phyloP scores from a whole-genome alignment of 2,797 vertebrate genomes.

The Cirrhinus molitorella region DNA sequence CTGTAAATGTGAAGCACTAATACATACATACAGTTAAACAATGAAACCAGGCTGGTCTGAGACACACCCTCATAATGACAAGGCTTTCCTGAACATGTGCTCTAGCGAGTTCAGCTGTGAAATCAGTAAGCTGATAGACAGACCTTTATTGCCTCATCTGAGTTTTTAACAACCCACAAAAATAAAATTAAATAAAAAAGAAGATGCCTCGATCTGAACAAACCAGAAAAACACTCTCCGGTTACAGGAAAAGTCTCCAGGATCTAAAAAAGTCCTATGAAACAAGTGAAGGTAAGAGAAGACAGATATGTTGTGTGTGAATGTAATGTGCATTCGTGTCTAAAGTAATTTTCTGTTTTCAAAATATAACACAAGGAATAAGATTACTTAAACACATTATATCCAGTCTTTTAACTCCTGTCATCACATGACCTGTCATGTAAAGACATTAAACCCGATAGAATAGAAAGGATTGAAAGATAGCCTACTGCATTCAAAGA shows the following conservation, averaged over 20 bases:
- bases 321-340: not conserved
- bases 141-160: not conserved
- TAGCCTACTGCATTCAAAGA: not conserved
- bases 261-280: not conserved
- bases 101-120: not conserved
- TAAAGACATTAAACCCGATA: too few species aligned
- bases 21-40: too few species aligned
- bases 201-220: not conserved
- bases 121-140: not conserved
- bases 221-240: not conserved
- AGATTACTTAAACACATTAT: too few species aligned
- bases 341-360: too few species aligned
- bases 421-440: too few species aligned
- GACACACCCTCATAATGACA: not conserved
- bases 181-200: not conserved
- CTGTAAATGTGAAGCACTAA: too few species aligned
- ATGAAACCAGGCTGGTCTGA: not conserved
- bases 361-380: too few species aligned
- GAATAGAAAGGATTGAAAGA: not conserved
- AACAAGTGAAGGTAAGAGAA: conserved; percentile 4
- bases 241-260: not conserved
- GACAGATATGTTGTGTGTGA: not conserved
- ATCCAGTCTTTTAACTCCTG: too few species aligned
- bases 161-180: not conserved
- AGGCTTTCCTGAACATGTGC: not conserved